Evolutionary conservation across 2,888 invertebrate genomes (phyloP), one percentile per base, ranked within the genome.

Genomic region (Spialia ferax): DNA sequence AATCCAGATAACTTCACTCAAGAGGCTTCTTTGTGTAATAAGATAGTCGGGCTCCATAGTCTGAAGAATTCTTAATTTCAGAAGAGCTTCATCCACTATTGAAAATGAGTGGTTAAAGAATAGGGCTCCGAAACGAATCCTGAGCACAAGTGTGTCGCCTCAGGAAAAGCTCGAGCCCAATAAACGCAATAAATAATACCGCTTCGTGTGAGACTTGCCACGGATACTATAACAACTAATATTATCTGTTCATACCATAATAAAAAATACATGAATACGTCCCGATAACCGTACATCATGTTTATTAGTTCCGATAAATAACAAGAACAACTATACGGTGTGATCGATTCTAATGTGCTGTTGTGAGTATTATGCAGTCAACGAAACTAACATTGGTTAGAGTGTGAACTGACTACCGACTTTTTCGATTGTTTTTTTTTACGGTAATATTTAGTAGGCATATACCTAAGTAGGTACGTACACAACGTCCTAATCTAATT

Each of bases 241-340:
- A 86, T 81, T 86, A 87, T 88, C 85, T 80, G 85, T 81, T 84
- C 79, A 78, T 82, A 80, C 76, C 77, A 82, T 83, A 81, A 86
- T 83, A 85, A 83, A 85, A 81, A 83, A 87, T 85, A 86, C 81
- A 84, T 81, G 84, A 87, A 87, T 85, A 65, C 65, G 79, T 78
- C 70, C 82, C 86, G 84, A 90, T 92, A 89, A 89, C 86, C 91
- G 89, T 93, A 85, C 82, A 90, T 93, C 93, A 92, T 81, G 82
- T 91, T 90, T 92, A 93, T 93, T 92, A 86, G 92, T 89, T 82
- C 81, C 86, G 82, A 92, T 93, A 92, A 93, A 91, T 92, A 87
- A 90, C 82, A 85, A 77, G 83, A 87, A 86, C 87, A 88, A 87
- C 87, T 86, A 89, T 87, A 83, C 85, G 83, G 87, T 87, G 86